These are phyloP conservation scores for Panopea generosa DNA, from an alignment of 2,888 invertebrate species.

Conservation along the genomic window DNA sequence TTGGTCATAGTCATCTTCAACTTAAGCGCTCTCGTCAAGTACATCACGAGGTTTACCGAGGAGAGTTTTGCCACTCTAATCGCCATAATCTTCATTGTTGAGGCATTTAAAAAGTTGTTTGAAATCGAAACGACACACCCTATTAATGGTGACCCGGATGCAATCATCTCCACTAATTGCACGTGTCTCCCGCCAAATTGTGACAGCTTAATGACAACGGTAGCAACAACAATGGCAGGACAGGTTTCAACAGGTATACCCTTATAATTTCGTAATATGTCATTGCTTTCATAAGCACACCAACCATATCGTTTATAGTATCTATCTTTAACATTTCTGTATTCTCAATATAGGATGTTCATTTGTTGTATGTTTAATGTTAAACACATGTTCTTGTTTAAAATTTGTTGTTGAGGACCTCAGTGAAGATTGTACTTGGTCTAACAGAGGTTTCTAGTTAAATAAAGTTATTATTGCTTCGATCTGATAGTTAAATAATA, in stretches of 20 bases:
- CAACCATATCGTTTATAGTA: too few relatives aligned
- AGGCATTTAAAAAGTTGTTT: constrained; percentile 97
- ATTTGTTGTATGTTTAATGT: too few relatives aligned
- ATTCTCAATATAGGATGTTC: too few relatives aligned
- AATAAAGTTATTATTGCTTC: too few relatives aligned
- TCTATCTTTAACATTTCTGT: too few relatives aligned
- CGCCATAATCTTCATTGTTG: constrained; percentile 98
- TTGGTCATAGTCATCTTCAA: constrained; percentile 95
- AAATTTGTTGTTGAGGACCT: too few relatives aligned
- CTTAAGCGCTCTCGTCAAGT: constrained; percentile 97
- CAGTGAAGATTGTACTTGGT: too few relatives aligned
- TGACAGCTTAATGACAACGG: constrained; percentile 17
- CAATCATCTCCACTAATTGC: constrained; percentile 58
- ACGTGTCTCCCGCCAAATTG: constrained; percentile 57
- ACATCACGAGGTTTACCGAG: constrained; percentile 98
- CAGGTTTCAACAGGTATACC: constrained; percentile 10
- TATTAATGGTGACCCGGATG: constrained; percentile 65
- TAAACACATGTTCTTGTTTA: too few relatives aligned
- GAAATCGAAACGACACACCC: constrained; percentile 83
- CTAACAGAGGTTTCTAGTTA: too few relatives aligned
- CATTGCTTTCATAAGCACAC: too few relatives aligned
- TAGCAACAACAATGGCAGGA: constrained; percentile 20
- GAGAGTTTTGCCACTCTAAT: constrained; percentile 98
- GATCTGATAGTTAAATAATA: too few relatives aligned
- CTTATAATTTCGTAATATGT: too few relatives aligned